These are phyloP conservation scores for Gordius sp. DNA, from an alignment of 2,888 invertebrate genomes.

Conservation along the genomic window DNA sequence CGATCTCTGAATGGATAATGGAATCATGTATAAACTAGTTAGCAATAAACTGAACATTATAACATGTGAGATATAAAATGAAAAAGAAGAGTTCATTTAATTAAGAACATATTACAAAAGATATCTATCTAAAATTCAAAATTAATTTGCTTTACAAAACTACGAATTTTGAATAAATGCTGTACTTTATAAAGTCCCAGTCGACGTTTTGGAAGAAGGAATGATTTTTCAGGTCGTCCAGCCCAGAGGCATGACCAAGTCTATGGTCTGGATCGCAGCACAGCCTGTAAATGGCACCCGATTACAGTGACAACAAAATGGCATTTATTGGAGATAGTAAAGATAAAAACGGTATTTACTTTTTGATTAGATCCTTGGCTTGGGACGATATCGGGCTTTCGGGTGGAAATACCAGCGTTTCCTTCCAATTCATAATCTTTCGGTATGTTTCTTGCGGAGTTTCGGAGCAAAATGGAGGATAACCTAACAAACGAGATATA, in stretches of 20 bases:
- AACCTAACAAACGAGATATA: slow-evolving; percentile 35
- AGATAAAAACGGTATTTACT: slow-evolving; percentile 23
- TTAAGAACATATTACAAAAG: slow-evolving; percentile 15
- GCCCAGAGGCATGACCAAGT: slow-evolving; percentile 52
- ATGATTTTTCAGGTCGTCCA: slow-evolving; percentile 66
- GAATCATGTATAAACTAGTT: not conserved
- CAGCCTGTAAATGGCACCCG: slow-evolving; percentile 37
- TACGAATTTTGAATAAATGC: not conserved
- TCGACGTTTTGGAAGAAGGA: slow-evolving; percentile 79
- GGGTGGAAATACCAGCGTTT: slow-evolving; percentile 86
- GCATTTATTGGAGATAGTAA: too few species aligned
- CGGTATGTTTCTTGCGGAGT: slow-evolving; percentile 82
- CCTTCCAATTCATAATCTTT: slow-evolving; percentile 97
- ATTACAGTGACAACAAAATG: too few species aligned
- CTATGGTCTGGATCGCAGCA: slow-evolving; percentile 85
- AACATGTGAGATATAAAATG: too few species aligned
- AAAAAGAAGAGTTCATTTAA: too few species aligned
- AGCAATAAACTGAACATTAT: slow-evolving; percentile 7
- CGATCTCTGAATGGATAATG: slow-evolving; percentile 38
- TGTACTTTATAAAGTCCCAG: slow-evolving; percentile 76
- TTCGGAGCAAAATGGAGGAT: slow-evolving; percentile 97
- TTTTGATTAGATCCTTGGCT: slow-evolving; percentile 65
- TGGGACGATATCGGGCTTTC: slow-evolving; percentile 96
- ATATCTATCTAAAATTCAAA: not conserved
- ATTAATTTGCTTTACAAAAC: not conserved